Evolutionary conservation across 1,140 invertebrate species (phyloP).

Genomic region (Solen grandis): DNA sequence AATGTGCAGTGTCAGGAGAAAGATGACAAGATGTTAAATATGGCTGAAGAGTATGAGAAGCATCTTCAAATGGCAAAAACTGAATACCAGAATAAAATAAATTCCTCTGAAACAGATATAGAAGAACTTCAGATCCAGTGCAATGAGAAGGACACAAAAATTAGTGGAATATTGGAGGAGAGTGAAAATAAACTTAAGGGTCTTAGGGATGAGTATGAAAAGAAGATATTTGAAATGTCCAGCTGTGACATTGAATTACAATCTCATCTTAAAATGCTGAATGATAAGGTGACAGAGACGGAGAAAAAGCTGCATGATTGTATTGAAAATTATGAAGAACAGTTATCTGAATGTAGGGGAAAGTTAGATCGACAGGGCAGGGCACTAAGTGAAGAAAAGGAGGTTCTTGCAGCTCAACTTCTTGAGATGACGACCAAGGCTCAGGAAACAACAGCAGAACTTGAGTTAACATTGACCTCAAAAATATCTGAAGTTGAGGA

Average conservation of each 20-base stretch:
- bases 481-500: slow-evolving; percentile 66
- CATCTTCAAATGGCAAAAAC: slow-evolving; percentile 58
- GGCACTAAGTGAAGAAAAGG: slow-evolving; percentile 49
- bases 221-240: slow-evolving; percentile 56
- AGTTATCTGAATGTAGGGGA: slow-evolving; percentile 75
- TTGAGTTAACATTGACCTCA: slow-evolving; percentile 59
- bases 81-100: slow-evolving; percentile 41
- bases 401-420: slow-evolving; percentile 38
- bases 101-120: slow-evolving; percentile 35
- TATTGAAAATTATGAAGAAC: slow-evolving; percentile 74
- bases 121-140: slow-evolving; percentile 32
- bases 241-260: slow-evolving; percentile 74
- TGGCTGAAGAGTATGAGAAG: slow-evolving; percentile 57
- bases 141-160: slow-evolving; percentile 38
- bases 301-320: slow-evolving; percentile 73
- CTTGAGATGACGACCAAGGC: slow-evolving; percentile 50
- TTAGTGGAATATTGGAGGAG: slow-evolving; percentile 16
- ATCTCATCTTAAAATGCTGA: slow-evolving; percentile 68
- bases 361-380: slow-evolving; percentile 69
- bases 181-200: slow-evolving; percentile 19
- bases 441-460: slow-evolving; percentile 58
- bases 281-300: slow-evolving; percentile 71
- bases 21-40: slow-evolving; percentile 59
- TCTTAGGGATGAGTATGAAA: slow-evolving; percentile 61
- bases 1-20: slow-evolving; percentile 63